phyloP scores from a whole-genome alignment of 1,140 invertebrate genomes.

The Pissodes strobi region DNA sequence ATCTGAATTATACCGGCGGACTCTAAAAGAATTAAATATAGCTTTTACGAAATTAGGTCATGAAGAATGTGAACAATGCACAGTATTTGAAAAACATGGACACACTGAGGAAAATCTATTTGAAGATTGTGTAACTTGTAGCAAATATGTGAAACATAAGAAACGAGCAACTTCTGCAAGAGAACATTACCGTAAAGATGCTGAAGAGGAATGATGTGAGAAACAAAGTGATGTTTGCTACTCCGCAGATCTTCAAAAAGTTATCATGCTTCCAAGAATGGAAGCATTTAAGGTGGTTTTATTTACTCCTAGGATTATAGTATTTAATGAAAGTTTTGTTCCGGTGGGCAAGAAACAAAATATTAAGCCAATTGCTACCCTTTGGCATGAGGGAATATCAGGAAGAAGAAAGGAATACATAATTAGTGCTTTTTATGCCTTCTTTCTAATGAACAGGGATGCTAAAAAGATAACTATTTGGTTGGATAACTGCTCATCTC shows the following conservation, averaged over 20 bases:
- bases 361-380: constrained; percentile 18
- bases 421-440: constrained; percentile 36
- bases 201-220: neutral
- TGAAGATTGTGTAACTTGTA: constrained; percentile 14
- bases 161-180: constrained; percentile 4
- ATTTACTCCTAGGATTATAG: constrained; percentile 39
- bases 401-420: constrained; percentile 39
- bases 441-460: constrained; percentile 27
- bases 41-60: neutral
- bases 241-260: constrained; percentile 47
- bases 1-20: neutral
- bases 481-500: constrained; percentile 42
- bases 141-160: neutral
- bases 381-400: constrained; percentile 40
- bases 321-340: constrained; percentile 44
- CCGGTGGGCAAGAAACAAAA: constrained; percentile 27
- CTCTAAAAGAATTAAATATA: neutral
- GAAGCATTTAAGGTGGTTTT: constrained; percentile 39
- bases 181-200: constrained; percentile 21
- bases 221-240: constrained; percentile 17
- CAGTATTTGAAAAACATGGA: constrained; percentile 10
- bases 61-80: constrained; percentile 28
- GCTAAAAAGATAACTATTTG: constrained; percentile 36
- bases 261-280: neutral
- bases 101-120: neutral